Conservation (phyloP, 2,113 vertebrate species). For the Cyanistes caeruleus region DNA sequence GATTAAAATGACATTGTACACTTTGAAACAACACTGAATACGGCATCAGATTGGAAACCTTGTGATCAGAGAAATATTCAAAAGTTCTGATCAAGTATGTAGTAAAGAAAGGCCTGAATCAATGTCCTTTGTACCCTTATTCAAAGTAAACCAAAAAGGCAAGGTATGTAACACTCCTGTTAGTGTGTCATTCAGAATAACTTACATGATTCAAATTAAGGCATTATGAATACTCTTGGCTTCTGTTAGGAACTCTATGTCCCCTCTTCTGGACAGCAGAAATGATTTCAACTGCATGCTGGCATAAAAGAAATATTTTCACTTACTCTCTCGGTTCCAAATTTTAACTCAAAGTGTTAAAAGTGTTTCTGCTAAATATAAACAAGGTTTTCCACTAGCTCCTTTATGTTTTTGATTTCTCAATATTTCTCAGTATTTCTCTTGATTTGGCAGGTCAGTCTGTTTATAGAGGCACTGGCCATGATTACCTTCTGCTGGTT, state of each 20-base stretch:
- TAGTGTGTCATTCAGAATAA: neutral
- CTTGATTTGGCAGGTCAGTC: conserved; percentile 22
- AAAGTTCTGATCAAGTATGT: neutral
- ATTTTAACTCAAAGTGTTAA: conserved; percentile 19
- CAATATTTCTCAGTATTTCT: conserved; percentile 39
- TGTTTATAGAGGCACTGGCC: neutral
- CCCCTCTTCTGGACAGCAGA: neutral
- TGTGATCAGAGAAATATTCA: neutral
- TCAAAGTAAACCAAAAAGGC: neutral
- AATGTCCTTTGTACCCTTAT: neutral
- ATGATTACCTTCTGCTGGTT: neutral
- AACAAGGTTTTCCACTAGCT: conserved; percentile 21
- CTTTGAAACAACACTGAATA: neutral
- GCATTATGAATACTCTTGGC: neutral
- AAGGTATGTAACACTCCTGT: neutral
- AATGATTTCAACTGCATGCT: neutral
- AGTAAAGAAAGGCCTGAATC: neutral
- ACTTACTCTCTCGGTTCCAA: neutral
- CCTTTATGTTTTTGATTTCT: conserved; percentile 34
- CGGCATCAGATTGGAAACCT: neutral
- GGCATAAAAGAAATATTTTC: neutral
- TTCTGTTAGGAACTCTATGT: neutral
- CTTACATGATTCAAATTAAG: neutral
- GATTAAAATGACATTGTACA: neutral
- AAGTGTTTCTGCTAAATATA: conserved; percentile 34